Percentiles rank a stretch among this genome's conserved stretches.
Evolutionary conservation across 37 sponge, comb jelly and placozoan genomes (phyloP).

Genomic region (Hexactinellida sp.): DNA sequence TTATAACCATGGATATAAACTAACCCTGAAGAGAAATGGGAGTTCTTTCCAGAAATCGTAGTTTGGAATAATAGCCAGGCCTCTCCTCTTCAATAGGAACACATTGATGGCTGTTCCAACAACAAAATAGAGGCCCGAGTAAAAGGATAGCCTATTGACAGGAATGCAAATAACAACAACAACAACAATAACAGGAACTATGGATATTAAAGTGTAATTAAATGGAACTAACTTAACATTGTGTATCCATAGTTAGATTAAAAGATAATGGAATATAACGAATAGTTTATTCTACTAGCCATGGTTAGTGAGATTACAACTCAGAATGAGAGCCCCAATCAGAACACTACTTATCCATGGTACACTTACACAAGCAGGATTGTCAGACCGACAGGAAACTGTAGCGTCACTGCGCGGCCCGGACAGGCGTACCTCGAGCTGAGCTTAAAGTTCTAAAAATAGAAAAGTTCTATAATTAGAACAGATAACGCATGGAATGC

Average conservation of each 20-base stretch:
- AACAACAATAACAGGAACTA: background rate
- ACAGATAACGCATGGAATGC: too few relatives aligned
- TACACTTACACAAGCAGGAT: background rate
- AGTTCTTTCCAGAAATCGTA: background rate
- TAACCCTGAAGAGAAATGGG: background rate
- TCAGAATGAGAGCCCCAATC: too few relatives aligned
- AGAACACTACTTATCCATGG: too few relatives aligned
- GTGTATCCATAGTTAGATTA: background rate
- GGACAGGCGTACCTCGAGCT: background rate
- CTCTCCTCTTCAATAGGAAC: background rate
- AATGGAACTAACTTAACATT: background rate
- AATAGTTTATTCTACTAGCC: too few relatives aligned
- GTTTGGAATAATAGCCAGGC: background rate
- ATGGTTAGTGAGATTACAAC: too few relatives aligned
- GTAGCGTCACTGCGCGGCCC: background rate
- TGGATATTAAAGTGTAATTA: background rate
- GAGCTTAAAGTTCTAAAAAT: background rate
- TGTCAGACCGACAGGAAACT: background rate
- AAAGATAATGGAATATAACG: too few relatives aligned
- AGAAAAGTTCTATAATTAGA: background rate
- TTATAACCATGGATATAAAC: too few relatives aligned
- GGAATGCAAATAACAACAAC: too few relatives aligned
- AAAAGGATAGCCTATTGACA: background rate
- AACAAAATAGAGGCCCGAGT: background rate
- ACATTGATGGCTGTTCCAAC: background rate